These are phyloP conservation scores for Eupithecia tripunctaria DNA, from an alignment of 2,888 invertebrate genomes.

Conservation along the genomic window DNA sequence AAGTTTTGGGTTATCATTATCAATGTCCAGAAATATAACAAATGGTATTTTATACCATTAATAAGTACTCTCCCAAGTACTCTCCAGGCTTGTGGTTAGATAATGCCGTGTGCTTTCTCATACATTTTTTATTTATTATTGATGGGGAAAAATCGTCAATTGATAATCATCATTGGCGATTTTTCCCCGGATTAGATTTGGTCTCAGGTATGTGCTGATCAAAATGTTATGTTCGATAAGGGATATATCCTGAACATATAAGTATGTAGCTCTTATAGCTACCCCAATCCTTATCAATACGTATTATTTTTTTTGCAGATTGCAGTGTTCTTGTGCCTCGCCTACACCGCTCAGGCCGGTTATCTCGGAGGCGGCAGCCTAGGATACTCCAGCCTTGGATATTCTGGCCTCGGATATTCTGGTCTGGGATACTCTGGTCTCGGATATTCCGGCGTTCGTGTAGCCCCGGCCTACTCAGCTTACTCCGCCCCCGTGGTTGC, in stretches of 20 bases:
- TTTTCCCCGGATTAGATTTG: too few relatives aligned
- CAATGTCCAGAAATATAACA: not conserved
- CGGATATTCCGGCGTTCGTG: constrained; percentile 50
- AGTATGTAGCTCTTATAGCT: not conserved
- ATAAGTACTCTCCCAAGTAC: too few relatives aligned
- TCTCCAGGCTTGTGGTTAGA: too few relatives aligned
- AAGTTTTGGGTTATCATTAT: not conserved
- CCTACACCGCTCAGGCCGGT: constrained; percentile 60
- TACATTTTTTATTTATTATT: too few relatives aligned
- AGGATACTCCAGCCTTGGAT: constrained; percentile 46
- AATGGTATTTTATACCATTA: not conserved
- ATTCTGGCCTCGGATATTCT: constrained; percentile 48
- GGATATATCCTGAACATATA: not conserved
- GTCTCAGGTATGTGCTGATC: too few relatives aligned
- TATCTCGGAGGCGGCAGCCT: constrained; percentile 51
- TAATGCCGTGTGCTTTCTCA: too few relatives aligned
- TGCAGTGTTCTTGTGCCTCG: constrained; percentile 57
- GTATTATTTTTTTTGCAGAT: constrained; percentile 48
- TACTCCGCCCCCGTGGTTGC: constrained; percentile 44
- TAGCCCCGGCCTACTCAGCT: constrained; percentile 51
- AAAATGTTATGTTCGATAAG: not conserved
- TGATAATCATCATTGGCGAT: too few relatives aligned
- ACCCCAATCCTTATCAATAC: not conserved
- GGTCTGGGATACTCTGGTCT: constrained; percentile 43
- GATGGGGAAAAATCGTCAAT: too few relatives aligned